Conservation (phyloP, 2,888 invertebrate species). For the Nemotelus pantherinus region DNA sequence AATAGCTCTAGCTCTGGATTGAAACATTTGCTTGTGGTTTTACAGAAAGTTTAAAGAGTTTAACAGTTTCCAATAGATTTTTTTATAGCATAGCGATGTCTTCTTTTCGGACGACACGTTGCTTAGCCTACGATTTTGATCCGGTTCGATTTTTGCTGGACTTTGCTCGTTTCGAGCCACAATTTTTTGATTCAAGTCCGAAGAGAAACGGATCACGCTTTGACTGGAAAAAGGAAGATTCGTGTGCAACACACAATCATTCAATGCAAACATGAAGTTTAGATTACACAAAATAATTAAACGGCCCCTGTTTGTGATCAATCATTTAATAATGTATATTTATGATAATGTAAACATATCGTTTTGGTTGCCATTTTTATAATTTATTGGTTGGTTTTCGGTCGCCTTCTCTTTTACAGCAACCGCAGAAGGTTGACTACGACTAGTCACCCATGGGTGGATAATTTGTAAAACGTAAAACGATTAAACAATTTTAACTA, state of each 20-base stretch:
- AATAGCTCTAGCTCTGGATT: constrained; percentile 21
- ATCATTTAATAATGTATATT: constrained; percentile 47
- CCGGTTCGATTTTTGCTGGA: too few species aligned
- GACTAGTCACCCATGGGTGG: constrained; percentile 55
- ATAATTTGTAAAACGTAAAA: constrained; percentile 38
- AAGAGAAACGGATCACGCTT: not conserved
- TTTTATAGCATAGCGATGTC: too few species aligned
- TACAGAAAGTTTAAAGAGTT: not conserved
- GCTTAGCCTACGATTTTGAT: too few species aligned
- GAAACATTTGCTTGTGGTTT: constrained; percentile 25
- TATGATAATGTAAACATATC: constrained; percentile 48
- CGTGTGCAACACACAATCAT: not conserved
- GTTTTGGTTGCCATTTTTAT: constrained; percentile 50
- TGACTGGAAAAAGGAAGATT: constrained; percentile 8
- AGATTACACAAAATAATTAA: constrained; percentile 52
- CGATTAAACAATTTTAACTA: constrained; percentile 20
- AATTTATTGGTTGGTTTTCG: constrained; percentile 66
- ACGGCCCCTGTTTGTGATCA: constrained; percentile 54
- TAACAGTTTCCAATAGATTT: too few species aligned
- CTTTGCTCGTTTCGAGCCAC: too few species aligned
- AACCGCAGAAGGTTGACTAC: constrained; percentile 80
- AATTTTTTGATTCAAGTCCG: not conserved
- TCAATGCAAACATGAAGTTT: constrained; percentile 33
- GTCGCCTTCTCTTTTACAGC: constrained; percentile 87
- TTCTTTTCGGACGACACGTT: too few species aligned